phyloP scores from a whole-genome alignment of 2,888 invertebrate genomes.

The Ophraella communa region DNA sequence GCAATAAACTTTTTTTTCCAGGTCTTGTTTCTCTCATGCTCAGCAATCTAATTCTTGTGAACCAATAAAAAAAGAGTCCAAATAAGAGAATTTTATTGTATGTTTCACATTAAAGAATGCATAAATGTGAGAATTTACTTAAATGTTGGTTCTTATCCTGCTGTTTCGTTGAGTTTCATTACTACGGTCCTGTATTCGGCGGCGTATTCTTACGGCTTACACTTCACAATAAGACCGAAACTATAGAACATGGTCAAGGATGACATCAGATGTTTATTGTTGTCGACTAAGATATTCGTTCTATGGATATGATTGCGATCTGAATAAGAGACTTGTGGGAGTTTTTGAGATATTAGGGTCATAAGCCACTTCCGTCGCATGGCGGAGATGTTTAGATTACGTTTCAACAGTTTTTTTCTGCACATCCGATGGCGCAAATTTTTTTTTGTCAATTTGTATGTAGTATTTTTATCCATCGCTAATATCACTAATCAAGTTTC shows the following conservation, averaged over 20 bases:
- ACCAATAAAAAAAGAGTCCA: no score
- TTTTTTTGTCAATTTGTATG: neutral
- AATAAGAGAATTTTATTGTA: no score
- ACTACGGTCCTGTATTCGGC: slow-evolving; percentile 17
- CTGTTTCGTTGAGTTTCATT: no score
- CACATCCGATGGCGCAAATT: neutral
- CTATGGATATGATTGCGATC: slow-evolving; percentile 23
- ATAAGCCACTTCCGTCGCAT: slow-evolving; percentile 25
- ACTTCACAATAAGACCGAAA: slow-evolving; percentile 23
- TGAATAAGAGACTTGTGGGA: slow-evolving; percentile 26
- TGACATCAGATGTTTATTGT: slow-evolving; percentile 29
- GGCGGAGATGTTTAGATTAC: slow-evolving; percentile 15
- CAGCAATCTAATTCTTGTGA: no score
- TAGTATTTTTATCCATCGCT: neutral
- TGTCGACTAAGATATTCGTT: slow-evolving; percentile 24
- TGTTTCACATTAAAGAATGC: no score
- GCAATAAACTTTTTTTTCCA: no score
- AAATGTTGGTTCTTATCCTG: no score
- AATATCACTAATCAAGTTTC: neutral
- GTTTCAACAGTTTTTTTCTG: slow-evolving; percentile 8
- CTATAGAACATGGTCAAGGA: slow-evolving; percentile 29
- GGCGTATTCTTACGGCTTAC: slow-evolving; percentile 16
- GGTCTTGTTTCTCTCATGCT: no score
- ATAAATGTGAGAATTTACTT: no score
- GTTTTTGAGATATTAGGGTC: slow-evolving; percentile 28